Evolutionary conservation across 2,113 vertebrate species (phyloP), one percentile per base, ranked within the genome.

Genomic region (Limnothrissa miodon): DNA sequence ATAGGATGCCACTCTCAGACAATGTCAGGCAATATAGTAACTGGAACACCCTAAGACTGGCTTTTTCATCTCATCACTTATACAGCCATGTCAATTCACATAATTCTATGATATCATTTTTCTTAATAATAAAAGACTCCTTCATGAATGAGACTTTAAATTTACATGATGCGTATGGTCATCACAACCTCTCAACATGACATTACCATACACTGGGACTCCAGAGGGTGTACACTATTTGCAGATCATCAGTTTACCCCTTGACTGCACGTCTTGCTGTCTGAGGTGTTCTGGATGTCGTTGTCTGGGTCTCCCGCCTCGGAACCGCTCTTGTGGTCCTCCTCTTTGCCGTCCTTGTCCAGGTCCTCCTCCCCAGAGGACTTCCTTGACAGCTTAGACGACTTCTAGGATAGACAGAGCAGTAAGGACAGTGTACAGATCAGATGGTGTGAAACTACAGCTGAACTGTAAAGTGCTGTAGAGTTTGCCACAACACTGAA

Each of bases 291-390:
- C 89, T 96, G 95, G 81, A 96, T 95, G 95, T 97, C 96, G 7
- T 95, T 96, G 92, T 97, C 96, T 0, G 95, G 93, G 45, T 98
- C 98, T 85, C 96, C 96, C 78, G 94, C 96, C 89, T 97, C 97
- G 11, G 96, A 97, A 85, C 96, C 94, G 79, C 97, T 98, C 94
- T 97, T 99, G 91, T 97, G 96, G 88, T 96, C 96, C n/a, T 97
- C 96, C 81, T 97, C 97, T 95, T 97, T 98, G 88, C 96, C 95
- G 66, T 98, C 98, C 90, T 97, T 97, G 86, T 97, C 96, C 93
- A 96, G 94, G 88, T 97, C 95, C 1, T 93, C 93, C 51, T 98
- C 96, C 88, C 93, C 97, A 70, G 96, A 96, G 83, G 97, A 96
- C 91, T 97, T 96, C 94, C 97, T 95, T 80, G 95, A 97, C 93